These are phyloP conservation scores for Cercocebus atys DNA, from an alignment of 2,113 vertebrate genomes.

Conservation along the genomic window DNA sequence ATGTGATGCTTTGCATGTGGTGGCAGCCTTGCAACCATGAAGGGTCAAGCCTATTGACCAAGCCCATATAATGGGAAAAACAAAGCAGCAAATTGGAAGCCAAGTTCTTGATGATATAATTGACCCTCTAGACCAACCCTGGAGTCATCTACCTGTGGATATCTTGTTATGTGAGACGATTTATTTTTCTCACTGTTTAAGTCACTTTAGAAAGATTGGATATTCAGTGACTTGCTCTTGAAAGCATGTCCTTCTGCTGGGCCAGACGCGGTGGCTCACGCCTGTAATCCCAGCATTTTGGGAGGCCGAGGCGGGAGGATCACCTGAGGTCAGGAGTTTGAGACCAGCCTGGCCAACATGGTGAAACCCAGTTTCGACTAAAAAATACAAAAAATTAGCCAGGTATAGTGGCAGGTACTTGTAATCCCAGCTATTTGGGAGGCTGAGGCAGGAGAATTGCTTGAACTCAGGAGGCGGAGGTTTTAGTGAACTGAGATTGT, in stretches of 20 bases:
- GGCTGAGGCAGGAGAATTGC: too few species aligned
- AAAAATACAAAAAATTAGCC: too few species aligned
- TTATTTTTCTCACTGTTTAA: background rate
- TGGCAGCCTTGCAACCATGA: background rate
- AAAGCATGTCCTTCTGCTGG: background rate
- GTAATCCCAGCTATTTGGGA: too few species aligned
- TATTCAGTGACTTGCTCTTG: background rate
- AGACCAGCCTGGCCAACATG: too few species aligned
- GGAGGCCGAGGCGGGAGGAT: too few species aligned
- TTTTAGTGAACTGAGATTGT: too few species aligned
- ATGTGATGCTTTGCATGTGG: background rate
- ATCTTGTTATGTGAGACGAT: background rate
- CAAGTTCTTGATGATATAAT: background rate
- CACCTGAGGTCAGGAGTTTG: too few species aligned
- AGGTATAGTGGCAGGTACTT: too few species aligned
- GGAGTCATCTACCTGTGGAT: background rate
- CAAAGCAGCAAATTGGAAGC: background rate
- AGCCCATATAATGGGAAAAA: background rate
- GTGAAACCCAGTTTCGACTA: too few species aligned
- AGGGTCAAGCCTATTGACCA: background rate
- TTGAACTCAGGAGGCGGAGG: too few species aligned
- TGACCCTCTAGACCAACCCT: background rate
- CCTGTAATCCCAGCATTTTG: too few species aligned
- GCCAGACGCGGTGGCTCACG: accelerated
- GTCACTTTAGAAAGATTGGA: background rate